Base-by-base conservation (phyloP, 1,140 invertebrate genomes). In the Euwallacea fornicatus region DNA sequence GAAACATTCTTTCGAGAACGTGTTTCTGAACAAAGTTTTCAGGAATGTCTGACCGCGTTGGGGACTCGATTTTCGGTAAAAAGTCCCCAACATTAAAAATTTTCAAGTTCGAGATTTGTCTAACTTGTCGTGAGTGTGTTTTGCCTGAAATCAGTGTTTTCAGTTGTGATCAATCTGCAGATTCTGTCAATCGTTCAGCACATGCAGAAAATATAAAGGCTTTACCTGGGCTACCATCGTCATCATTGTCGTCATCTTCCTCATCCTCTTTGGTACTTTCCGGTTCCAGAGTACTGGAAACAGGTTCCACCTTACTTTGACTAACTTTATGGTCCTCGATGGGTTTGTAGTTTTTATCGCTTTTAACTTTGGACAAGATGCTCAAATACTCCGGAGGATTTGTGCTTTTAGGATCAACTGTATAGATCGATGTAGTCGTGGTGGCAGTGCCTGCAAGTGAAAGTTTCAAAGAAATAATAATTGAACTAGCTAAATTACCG, bases 381-480 rank as follows among this genome's bases (percentile, higher is more conserved):
- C 59, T 76, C 33, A 81, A 65, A 76, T 78, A 81, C 70, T 78
- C 77, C 7, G 79, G 78, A 7, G 76, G 73, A 7, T 66, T 69
- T 8, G 79, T 79, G 44, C 75, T 72, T 65, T 73, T 69, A 6
- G 72, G 53, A 11, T 56, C 69, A 16, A 59, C 53, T 2, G 74
- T 69, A 16, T 72, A 42, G 16, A 41, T 41, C 4, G 8, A 16
- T 61, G 21, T 33, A 61, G 59, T 61, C 8, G 41, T n/a, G 16
- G 41, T 10, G 9, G 21, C 42, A 42, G 2, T 42, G 9, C 59
- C 59, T 61, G 21, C 11, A 56, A 56, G 16, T 56, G 41, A 58
- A 58, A 58, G 0, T 58, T 9, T 58, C 16, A n/a, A 2, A 2
- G 3, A 58, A 33, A 13, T n/a, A 9, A 9, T 33, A 33, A 33